phyloP scores from a whole-genome alignment of 2,888 invertebrate genomes.

The Chaitophorus viminalis region DNA sequence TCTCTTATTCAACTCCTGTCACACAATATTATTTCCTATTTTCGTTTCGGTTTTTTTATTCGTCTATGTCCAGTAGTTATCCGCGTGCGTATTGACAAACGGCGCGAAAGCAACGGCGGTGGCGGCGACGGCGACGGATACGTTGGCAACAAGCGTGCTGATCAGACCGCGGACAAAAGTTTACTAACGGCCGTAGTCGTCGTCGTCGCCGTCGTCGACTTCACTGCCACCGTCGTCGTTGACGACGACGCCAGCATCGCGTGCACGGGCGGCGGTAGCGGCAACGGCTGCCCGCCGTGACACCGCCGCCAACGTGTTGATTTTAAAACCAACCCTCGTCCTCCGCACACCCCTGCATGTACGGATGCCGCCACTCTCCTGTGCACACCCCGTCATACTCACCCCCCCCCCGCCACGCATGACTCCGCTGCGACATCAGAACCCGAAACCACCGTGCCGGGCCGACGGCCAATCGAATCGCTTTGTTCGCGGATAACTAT shows the following conservation, averaged over 20 bases:
- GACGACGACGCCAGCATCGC: neutral
- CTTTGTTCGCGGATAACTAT: neutral
- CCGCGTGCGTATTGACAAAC: neutral
- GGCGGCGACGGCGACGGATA: neutral
- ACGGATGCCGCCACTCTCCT: neutral
- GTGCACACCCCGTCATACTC: neutral
- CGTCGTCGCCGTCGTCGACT: neutral
- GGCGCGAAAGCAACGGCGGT: neutral
- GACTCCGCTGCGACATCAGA: neutral
- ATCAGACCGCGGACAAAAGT: slow-evolving; percentile 37
- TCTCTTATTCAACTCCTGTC: no score
- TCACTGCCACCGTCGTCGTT: neutral
- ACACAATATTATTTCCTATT: no score
- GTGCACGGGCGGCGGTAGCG: neutral
- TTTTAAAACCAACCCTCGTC: slow-evolving; percentile 51
- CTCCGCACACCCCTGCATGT: neutral
- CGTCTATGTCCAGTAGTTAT: no score
- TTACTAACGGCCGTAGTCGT: slow-evolving; percentile 48
- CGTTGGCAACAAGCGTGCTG: slow-evolving; percentile 15
- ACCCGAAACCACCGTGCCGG: neutral
- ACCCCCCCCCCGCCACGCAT: neutral
- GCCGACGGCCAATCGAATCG: slow-evolving; percentile 7
- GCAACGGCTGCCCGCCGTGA: slow-evolving; percentile 25
- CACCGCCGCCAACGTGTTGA: slow-evolving; percentile 59
- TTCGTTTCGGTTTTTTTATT: neutral